These are phyloP conservation scores for Drosophila mojavensis DNA, from an alignment of 1,140 invertebrate genomes.

Conservation along the genomic window DNA sequence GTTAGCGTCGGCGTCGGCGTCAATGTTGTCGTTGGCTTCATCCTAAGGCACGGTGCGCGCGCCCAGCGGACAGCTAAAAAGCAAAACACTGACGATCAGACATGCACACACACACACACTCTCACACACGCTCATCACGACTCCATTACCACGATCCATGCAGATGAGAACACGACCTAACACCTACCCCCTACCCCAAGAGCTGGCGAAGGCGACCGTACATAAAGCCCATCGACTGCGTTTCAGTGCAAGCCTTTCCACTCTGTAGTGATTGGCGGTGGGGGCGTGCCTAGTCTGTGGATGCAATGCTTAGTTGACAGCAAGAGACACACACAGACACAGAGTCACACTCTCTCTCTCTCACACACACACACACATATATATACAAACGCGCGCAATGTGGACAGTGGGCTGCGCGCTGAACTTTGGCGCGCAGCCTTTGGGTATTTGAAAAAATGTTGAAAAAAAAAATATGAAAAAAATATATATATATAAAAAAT, in stretches of 20 bases:
- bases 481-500: neutral
- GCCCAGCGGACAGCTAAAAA: slow-evolving; percentile 16
- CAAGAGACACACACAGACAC: neutral
- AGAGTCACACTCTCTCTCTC: too few relatives aligned
- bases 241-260: slow-evolving; percentile 14
- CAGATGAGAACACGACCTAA: neutral
- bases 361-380: slow-evolving; percentile 2
- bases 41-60: slow-evolving; percentile 27
- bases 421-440: slow-evolving; percentile 34
- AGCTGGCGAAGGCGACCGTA: slow-evolving; percentile 19
- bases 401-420: slow-evolving; percentile 20
- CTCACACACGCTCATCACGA: neutral
- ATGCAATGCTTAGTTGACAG: slow-evolving; percentile 18
- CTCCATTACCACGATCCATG: too few relatives aligned
- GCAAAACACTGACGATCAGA: neutral
- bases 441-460: slow-evolving; percentile 11
- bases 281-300: slow-evolving; percentile 43
- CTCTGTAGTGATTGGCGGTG: slow-evolving; percentile 19
- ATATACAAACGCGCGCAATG: neutral
- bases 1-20: slow-evolving; percentile 15
- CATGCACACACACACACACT: neutral
- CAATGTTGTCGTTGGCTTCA: slow-evolving; percentile 19
- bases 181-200: neutral
- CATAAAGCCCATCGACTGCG: slow-evolving; percentile 13
- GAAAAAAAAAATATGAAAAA: slow-evolving; percentile 3